Evolutionary conservation across 1,140 invertebrate genomes (phyloP).

Genomic region (Leptinotarsa lineolata): DNA sequence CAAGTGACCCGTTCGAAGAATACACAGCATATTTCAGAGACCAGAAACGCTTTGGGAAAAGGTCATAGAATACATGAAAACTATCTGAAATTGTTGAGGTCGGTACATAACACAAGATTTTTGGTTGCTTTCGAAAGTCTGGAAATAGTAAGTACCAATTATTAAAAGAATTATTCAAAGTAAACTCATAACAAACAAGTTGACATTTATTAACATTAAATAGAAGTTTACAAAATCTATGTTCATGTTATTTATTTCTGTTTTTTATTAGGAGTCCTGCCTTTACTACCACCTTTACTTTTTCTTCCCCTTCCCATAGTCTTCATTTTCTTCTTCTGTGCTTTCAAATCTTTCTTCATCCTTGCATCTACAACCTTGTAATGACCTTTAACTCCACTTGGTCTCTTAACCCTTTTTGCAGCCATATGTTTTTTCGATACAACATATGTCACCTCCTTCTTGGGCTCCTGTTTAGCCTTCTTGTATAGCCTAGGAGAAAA

Average conservation of each 20-base stretch:
- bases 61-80: no score
- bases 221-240: no score
- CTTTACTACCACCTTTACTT: constrained; percentile 29
- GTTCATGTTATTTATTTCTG: background rate
- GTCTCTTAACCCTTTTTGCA: constrained; percentile 76
- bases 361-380: constrained; percentile 94
- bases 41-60: no score
- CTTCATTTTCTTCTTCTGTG: constrained; percentile 68
- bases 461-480: constrained; percentile 81
- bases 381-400: constrained; percentile 85
- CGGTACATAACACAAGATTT: no score
- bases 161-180: no score
- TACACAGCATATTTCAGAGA: no score
- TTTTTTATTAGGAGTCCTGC: background rate
- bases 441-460: constrained; percentile 91
- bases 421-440: constrained; percentile 89
- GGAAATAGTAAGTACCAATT: no score
- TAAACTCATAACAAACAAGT: no score
- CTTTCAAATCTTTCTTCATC: constrained; percentile 92
- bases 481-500: constrained; percentile 80
- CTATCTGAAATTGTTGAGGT: no score
- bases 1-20: no score
- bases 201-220: no score
- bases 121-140: no score
- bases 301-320: constrained; percentile 54